Percentiles rank a stretch among this genome's conserved stretches.
Evolutionary conservation across 2,888 invertebrate species (phyloP).

Genomic region (Cecidostiba fungosa): DNA sequence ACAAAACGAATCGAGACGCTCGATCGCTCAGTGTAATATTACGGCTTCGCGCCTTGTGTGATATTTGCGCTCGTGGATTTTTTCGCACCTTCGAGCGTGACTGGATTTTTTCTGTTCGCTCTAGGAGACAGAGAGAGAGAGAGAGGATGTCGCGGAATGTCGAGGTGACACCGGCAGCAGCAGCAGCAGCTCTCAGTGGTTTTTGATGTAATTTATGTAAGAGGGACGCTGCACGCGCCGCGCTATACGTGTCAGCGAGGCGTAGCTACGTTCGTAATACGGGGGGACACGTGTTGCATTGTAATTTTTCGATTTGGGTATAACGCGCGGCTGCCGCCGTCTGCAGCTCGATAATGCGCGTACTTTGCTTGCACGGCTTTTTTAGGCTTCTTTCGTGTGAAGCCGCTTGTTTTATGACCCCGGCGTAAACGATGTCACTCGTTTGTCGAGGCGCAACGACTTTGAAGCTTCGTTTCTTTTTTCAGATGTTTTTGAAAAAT

Average conservation of each 20-base stretch:
- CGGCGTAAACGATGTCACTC: not conserved
- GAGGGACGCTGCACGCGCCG: constrained; percentile 66
- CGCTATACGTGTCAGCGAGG: not conserved
- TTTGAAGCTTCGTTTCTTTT: no score
- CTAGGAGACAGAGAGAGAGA: not conserved
- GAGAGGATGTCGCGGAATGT: not conserved
- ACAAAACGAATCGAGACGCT: constrained; percentile 28
- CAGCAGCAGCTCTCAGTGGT: constrained; percentile 3
- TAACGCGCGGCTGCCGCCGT: not conserved
- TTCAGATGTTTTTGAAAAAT: no score
- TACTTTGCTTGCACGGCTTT: not conserved
- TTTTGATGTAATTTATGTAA: constrained; percentile 66
- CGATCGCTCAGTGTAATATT: not conserved
- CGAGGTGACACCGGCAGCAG: not conserved
- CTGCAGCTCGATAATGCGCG: not conserved
- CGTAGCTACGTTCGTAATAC: constrained; percentile 9
- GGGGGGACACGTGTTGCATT: not conserved
- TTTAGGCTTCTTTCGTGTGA: not conserved
- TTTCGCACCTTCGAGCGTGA: constrained; percentile 36
- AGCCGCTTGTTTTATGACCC: not conserved
- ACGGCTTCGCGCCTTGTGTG: not conserved
- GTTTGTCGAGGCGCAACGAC: no score
- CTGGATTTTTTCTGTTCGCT: not conserved
- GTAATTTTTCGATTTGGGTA: constrained; percentile 22
- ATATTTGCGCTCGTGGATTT: not conserved